Conservation (phyloP, 2,888 invertebrate species). For the Lochmaea crataegi region DNA sequence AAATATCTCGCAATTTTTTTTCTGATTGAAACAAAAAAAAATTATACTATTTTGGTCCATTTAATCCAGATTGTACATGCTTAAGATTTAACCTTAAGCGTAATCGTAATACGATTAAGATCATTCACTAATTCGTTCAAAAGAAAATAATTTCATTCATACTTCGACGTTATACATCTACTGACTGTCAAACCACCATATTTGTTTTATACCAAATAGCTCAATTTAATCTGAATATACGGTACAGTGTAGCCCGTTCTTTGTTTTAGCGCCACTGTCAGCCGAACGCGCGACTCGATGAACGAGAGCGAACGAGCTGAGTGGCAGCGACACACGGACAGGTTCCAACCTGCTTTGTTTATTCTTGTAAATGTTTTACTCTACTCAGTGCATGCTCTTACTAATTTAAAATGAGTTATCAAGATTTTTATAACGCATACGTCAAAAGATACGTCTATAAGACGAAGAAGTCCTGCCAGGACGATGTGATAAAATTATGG, state of each 20-base stretch:
- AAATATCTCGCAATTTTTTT: constrained; percentile 9
- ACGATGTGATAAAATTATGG: too few species aligned
- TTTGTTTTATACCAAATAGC: neutral
- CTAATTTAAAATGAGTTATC: constrained; percentile 47
- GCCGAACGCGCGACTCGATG: neutral
- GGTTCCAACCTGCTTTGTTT: constrained; percentile 12
- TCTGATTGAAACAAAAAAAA: neutral
- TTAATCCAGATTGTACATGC: constrained; percentile 12
- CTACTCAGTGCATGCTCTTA: too few species aligned
- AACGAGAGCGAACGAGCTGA: neutral
- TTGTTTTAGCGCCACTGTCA: too few species aligned
- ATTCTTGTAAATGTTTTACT: constrained; percentile 16
- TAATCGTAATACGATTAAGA: neutral
- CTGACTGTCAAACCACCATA: neutral
- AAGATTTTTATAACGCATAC: constrained; percentile 22
- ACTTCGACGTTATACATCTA: constrained; percentile 1
- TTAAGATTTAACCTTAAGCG: constrained; percentile 7
- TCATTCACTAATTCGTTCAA: constrained; percentile 3
- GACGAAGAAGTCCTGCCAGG: constrained; percentile 32
- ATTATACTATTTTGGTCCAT: constrained; percentile 9
- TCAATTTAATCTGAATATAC: too few species aligned
- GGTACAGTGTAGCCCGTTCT: too few species aligned
- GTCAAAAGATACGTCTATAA: constrained; percentile 40
- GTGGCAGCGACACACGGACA: neutral
- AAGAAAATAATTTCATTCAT: constrained; percentile 7